phyloP scores from a whole-genome alignment of 2,113 vertebrate genomes.

The Pycnonotus jocosus region DNA sequence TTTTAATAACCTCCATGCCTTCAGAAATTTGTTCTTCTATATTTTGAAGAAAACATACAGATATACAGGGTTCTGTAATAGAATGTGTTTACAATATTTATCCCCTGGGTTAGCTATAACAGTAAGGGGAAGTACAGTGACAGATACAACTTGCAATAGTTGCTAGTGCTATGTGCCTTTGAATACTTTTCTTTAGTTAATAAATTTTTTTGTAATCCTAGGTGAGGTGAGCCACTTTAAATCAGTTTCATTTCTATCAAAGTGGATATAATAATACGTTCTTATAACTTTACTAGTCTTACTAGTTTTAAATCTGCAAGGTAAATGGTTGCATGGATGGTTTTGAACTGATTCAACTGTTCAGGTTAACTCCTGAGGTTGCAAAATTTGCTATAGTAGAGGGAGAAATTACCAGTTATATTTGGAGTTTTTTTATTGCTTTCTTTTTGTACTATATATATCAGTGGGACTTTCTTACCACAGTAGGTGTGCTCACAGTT shows the following conservation, averaged over 20 bases:
- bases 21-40: neutral
- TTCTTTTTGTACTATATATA: neutral
- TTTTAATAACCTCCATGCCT: neutral
- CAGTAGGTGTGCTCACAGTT: neutral
- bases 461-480: neutral
- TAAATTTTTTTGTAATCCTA: neutral
- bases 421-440: neutral
- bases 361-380: neutral
- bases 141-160: slow-evolving; percentile 19
- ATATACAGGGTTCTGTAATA: neutral
- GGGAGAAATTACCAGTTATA: neutral
- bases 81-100: slow-evolving; percentile 28
- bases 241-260: neutral
- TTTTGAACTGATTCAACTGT: neutral
- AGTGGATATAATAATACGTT: neutral
- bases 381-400: neutral
- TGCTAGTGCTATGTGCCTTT: slow-evolving; percentile 33
- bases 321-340: neutral
- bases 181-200: neutral
- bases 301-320: neutral
- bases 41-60: neutral
- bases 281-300: neutral
- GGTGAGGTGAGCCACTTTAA: neutral
- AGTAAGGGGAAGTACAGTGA: neutral
- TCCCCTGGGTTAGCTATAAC: neutral